These are phyloP conservation scores for Microctenopoma lineatum DNA, from an alignment of 2,797 vertebrate species.

Conservation along the genomic window DNA sequence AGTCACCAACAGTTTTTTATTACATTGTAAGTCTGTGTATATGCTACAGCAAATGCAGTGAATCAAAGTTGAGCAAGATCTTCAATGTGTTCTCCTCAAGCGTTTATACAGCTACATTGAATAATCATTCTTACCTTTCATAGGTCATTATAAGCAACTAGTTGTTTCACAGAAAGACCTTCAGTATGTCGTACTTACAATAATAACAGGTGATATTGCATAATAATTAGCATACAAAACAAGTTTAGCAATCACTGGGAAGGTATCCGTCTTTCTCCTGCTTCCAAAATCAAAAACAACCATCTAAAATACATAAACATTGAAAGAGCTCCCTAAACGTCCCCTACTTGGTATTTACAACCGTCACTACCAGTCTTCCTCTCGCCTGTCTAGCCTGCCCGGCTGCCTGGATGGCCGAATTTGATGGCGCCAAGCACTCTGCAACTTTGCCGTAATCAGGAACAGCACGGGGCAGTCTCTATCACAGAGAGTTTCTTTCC, in stretches of 20 bases:
- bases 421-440: constrained; percentile 84
- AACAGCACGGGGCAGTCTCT: constrained; percentile 83
- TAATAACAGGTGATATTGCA: constrained; percentile 48
- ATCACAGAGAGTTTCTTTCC: constrained; percentile 87
- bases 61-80: too few relatives aligned
- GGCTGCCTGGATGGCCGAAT: constrained; percentile 82
- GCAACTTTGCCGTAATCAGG: constrained; percentile 83
- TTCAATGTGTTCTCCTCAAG: too few relatives aligned
- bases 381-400: constrained; percentile 78
- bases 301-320: constrained; percentile 84
- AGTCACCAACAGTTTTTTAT: too few relatives aligned
- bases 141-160: not conserved
- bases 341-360: constrained; percentile 76
- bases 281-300: constrained; percentile 79
- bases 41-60: too few relatives aligned
- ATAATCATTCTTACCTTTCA: not conserved
- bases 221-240: constrained; percentile 65
- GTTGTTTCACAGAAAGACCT: not conserved
- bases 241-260: constrained; percentile 59
- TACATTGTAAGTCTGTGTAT: too few relatives aligned
- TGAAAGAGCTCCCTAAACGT: constrained; percentile 68
- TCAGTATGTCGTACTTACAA: constrained; percentile 9
- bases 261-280: constrained; percentile 66
- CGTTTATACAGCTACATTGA: too few relatives aligned
- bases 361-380: constrained; percentile 80